Evolutionary conservation across 2,888 invertebrate genomes (phyloP).

Genomic region (Apodemia mormo): DNA sequence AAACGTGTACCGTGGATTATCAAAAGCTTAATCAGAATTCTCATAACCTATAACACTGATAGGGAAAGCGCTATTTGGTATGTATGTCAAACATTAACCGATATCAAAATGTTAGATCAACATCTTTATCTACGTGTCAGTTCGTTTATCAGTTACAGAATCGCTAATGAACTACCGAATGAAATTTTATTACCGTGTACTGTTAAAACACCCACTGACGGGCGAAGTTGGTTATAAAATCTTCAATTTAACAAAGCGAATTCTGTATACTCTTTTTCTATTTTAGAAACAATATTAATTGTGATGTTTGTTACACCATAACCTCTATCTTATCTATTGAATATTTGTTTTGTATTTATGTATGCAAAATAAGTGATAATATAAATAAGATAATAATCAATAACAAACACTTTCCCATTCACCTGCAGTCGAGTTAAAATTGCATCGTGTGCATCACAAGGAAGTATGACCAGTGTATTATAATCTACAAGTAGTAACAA

Average conservation of each 20-base stretch:
- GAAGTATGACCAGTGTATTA: not conserved
- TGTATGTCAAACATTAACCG: conserved; percentile 12
- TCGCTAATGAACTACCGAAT: conserved; percentile 20
- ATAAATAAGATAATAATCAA: too few relatives aligned
- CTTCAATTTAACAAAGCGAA: not conserved
- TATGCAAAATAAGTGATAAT: too few relatives aligned
- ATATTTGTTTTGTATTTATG: too few relatives aligned
- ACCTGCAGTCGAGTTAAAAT: not conserved
- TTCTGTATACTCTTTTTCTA: not conserved
- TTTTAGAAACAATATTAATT: not conserved
- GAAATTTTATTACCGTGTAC: conserved; percentile 22
- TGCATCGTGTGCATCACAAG: not conserved
- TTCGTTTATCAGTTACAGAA: conserved; percentile 23
- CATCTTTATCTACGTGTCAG: conserved; percentile 24
- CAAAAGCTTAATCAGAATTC: conserved; percentile 15
- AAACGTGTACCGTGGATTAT: not conserved
- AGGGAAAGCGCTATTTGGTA: conserved; percentile 15
- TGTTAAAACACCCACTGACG: not conserved
- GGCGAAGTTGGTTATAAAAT: not conserved
- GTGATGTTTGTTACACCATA: too few relatives aligned
- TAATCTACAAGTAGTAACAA: conserved; percentile 15
- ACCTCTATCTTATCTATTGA: too few relatives aligned
- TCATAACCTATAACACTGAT: conserved; percentile 24
- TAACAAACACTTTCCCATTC: not conserved
- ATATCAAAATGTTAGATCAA: conserved; percentile 24